Percentiles rank a stretch among this genome's conserved stretches.
phyloP scores from a whole-genome alignment of 2,888 invertebrate genomes.

The Tiliacea aurago region DNA sequence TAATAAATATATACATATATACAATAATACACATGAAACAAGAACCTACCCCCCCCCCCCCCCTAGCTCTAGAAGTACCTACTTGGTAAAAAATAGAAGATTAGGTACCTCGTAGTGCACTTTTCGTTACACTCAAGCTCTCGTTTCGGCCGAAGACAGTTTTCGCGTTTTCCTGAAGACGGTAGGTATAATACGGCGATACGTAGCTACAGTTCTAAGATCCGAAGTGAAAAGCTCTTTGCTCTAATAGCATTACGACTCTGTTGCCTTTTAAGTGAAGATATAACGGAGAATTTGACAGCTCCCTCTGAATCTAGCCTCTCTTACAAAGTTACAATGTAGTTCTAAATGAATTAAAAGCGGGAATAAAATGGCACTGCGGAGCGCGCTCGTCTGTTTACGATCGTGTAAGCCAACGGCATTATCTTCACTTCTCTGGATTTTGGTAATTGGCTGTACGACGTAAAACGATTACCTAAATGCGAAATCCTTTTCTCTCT shows the following conservation, averaged over 20 bases:
- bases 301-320: slow-evolving; percentile 43
- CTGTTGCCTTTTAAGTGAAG: slow-evolving; percentile 55
- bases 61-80: too few relatives aligned
- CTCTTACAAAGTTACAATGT: slow-evolving; percentile 51
- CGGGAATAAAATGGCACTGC: slow-evolving; percentile 40
- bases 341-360: slow-evolving; percentile 58
- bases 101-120: slow-evolving; percentile 65
- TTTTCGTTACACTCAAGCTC: slow-evolving; percentile 61
- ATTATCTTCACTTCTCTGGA: slow-evolving; percentile 63
- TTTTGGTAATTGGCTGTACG: slow-evolving; percentile 73
- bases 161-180: slow-evolving; percentile 56
- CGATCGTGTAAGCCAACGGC: slow-evolving; percentile 49
- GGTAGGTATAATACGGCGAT: slow-evolving; percentile 44
- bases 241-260: slow-evolving; percentile 61
- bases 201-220: slow-evolving; percentile 57
- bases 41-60: too few relatives aligned
- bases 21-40: too few relatives aligned
- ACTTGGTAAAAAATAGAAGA: slow-evolving; percentile 53
- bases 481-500: slow-evolving; percentile 71
- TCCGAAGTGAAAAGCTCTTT: slow-evolving; percentile 63
- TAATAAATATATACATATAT: too few relatives aligned
- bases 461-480: slow-evolving; percentile 75
- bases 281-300: slow-evolving; percentile 55
- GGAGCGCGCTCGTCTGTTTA: slow-evolving; percentile 43
- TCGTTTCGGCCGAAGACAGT: slow-evolving; percentile 57